These are phyloP conservation scores for Paracanthobrama guichenoti DNA, from an alignment of 2,113 vertebrate species.

Conservation along the genomic window DNA sequence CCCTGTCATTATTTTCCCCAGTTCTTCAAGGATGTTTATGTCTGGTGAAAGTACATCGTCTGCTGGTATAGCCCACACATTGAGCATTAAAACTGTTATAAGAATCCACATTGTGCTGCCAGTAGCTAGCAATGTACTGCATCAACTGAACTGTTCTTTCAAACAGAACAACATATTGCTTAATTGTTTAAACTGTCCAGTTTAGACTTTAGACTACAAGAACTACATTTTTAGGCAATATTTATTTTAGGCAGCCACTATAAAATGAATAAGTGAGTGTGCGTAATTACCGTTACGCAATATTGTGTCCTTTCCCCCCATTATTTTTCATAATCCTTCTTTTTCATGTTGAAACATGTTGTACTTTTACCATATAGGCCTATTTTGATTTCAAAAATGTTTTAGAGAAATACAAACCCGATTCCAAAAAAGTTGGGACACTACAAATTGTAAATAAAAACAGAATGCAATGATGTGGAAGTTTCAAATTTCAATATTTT, in stretches of 20 bases:
- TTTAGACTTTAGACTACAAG: neutral
- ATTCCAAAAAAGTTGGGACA: too few species aligned
- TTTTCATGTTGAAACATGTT: neutral
- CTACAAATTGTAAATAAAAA: too few species aligned
- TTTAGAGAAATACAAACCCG: too few species aligned
- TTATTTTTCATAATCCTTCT: too few species aligned
- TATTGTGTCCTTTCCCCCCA: too few species aligned
- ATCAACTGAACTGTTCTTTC: neutral
- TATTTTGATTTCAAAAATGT: neutral
- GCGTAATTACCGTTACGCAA: too few species aligned
- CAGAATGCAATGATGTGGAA: too few species aligned
- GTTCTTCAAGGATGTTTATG: constrained; percentile 19
- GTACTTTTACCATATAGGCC: neutral
- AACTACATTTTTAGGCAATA: neutral
- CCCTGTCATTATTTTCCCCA: neutral
- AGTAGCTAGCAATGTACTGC: neutral
- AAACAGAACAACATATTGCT: neutral
- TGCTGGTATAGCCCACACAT: neutral
- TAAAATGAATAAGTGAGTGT: neutral
- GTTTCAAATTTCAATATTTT: too few species aligned
- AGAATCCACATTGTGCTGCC: neutral
- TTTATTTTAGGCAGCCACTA: neutral
- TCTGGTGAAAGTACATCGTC: neutral
- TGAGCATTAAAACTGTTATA: neutral
- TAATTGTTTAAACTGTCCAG: neutral